phyloP scores from a whole-genome alignment of 2,113 vertebrate species.

The Numenius arquata region DNA sequence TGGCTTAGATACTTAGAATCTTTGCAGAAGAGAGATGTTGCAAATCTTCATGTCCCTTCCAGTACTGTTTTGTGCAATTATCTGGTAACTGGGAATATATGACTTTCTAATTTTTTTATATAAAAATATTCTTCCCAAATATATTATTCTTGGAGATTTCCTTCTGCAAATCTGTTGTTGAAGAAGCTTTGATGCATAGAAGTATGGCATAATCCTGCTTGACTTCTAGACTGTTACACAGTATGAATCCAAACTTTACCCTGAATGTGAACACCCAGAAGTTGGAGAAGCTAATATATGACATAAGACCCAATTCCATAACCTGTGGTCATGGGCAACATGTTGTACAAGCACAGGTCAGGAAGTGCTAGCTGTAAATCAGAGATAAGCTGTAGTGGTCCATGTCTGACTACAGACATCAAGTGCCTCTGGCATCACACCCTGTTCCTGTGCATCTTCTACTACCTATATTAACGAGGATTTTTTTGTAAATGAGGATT shows the following conservation, averaged over 20 bases:
- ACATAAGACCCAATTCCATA: neutral
- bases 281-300: neutral
- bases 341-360: neutral
- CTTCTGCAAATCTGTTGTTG: neutral
- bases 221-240: neutral
- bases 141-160: neutral
- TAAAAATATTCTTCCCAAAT: neutral
- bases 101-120: neutral
- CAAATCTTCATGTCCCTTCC: neutral
- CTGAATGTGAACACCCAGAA: neutral
- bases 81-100: neutral
- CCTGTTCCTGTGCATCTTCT: neutral
- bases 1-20: neutral
- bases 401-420: neutral
- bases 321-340: neutral
- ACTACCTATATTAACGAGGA: neutral
- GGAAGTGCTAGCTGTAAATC: neutral
- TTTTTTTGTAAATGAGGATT: no score
- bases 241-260: neutral
- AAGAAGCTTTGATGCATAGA: neutral
- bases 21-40: neutral
- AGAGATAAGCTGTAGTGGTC: neutral
- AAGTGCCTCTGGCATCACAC: neutral
- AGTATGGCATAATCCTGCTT: neutral
- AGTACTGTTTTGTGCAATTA: neutral